A percentile compares a stretch with the other conserved stretches of the same genome.
Evolutionary conservation across 2,888 invertebrate species (phyloP).

Genomic region (Scaptomyza flava): DNA sequence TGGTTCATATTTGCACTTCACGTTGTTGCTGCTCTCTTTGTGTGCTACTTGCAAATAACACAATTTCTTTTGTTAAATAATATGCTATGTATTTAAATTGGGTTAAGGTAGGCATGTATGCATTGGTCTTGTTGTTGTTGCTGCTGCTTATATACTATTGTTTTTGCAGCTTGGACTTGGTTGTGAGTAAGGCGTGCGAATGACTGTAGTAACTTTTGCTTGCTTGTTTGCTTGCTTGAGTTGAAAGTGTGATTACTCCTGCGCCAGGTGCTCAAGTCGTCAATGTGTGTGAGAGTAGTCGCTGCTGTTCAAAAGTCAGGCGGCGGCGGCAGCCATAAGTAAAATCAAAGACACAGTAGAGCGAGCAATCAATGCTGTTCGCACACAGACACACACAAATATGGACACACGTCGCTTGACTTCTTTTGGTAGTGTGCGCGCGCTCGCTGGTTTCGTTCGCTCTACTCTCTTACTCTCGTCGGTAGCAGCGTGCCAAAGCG

Average conservation of each 20-base stretch:
- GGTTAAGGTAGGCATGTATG: slow-evolving; percentile 82
- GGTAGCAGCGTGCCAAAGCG: slow-evolving; percentile 62
- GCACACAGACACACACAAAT: slow-evolving; percentile 44
- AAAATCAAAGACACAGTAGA: slow-evolving; percentile 69
- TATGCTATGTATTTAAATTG: slow-evolving; percentile 76
- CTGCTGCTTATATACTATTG: slow-evolving; percentile 9
- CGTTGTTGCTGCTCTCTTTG: slow-evolving; percentile 47
- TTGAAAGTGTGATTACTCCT: slow-evolving; percentile 74
- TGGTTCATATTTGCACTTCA: slow-evolving; percentile 60
- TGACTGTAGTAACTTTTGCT: slow-evolving; percentile 48
- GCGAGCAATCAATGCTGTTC: slow-evolving; percentile 65
- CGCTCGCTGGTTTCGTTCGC: slow-evolving; percentile 49
- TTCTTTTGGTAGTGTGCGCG: slow-evolving; percentile 60
- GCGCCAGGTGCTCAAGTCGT: slow-evolving; percentile 69
- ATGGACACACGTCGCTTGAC: slow-evolving; percentile 68
- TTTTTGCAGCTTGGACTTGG: slow-evolving; percentile 29
- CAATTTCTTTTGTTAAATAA: slow-evolving; percentile 81
- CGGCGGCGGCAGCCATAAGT: slow-evolving; percentile 61
- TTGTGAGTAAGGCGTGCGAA: slow-evolving; percentile 24
- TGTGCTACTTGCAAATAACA: slow-evolving; percentile 72
- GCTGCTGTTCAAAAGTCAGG: slow-evolving; percentile 63
- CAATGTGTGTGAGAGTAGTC: slow-evolving; percentile 42
- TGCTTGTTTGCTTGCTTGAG: slow-evolving; percentile 19
- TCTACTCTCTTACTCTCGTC: slow-evolving; percentile 40
- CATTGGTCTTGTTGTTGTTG: slow-evolving; percentile 27